phyloP scores from a whole-genome alignment of 2,888 invertebrate species.

The Drosophila pegasa region DNA sequence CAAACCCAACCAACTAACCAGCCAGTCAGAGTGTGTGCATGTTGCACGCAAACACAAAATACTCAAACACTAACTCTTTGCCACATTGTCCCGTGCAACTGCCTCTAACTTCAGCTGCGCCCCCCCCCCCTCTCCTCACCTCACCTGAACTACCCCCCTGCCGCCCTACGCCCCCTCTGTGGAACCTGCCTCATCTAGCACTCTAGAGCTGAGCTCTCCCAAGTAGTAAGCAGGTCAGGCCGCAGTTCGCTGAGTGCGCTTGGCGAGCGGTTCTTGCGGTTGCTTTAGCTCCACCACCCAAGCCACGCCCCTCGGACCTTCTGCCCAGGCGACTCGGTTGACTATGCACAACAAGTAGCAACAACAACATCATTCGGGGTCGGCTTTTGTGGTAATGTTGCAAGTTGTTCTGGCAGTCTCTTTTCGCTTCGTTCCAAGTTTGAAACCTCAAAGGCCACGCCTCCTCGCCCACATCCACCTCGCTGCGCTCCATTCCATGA shows the following conservation, averaged over 20 bases:
- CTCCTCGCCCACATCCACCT: background rate
- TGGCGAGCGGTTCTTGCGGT: constrained; percentile 74
- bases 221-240: constrained; percentile 73
- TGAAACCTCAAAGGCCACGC: constrained; percentile 3
- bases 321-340: background rate
- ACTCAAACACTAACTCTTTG: constrained; percentile 55
- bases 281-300: constrained; percentile 19
- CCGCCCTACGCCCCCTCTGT: background rate
- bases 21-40: constrained; percentile 56
- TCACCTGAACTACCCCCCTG: background rate
- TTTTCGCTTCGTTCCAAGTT: constrained; percentile 12
- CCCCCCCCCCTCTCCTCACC: fast-evolving
- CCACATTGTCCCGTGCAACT: constrained; percentile 48
- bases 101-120: background rate
- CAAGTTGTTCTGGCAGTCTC: constrained; percentile 51
- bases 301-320: background rate
- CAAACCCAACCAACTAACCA: background rate
- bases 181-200: background rate
- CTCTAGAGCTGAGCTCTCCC: constrained; percentile 29
- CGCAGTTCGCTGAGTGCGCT: constrained; percentile 67
- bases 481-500: background rate
- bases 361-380: constrained; percentile 36
- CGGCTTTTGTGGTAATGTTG: constrained; percentile 64
- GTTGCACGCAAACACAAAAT: constrained; percentile 74
- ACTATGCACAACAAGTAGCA: constrained; percentile 20